Percentiles rank a stretch among this genome's conserved stretches.
These are phyloP conservation scores for Thalassoma bifasciatum DNA, from an alignment of 2,113 vertebrate genomes.

Conservation along the genomic window DNA sequence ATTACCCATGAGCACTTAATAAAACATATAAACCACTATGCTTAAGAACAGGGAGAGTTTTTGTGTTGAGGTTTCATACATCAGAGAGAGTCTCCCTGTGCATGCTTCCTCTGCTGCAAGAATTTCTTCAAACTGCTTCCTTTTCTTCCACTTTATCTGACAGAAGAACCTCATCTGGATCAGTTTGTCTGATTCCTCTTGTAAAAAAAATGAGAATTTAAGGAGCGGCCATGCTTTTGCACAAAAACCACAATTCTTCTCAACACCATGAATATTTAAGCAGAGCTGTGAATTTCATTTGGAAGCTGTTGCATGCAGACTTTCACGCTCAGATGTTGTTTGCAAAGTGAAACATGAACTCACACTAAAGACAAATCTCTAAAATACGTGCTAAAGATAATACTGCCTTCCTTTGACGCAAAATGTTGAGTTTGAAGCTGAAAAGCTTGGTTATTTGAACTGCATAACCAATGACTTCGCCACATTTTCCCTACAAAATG, in stretches of 20 bases:
- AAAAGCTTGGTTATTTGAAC: background rate
- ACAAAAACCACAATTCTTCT: background rate
- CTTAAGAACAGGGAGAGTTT: background rate
- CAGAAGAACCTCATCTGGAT: background rate
- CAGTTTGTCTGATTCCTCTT: background rate
- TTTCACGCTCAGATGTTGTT: background rate
- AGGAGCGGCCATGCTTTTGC: background rate
- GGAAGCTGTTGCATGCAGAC: background rate
- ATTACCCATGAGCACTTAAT: constrained; percentile 4
- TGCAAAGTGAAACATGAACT: background rate
- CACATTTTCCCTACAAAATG: background rate
- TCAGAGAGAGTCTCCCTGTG: background rate
- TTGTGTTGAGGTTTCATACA: background rate
- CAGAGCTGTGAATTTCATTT: background rate
- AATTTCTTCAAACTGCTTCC: background rate
- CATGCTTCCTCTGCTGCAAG: background rate
- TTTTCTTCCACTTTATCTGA: background rate
- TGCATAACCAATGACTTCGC: background rate
- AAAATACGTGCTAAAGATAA: background rate
- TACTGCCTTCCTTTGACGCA: background rate
- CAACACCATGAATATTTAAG: background rate
- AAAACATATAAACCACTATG: constrained; percentile 2
- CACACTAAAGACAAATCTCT: background rate
- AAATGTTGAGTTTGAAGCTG: too few species aligned
- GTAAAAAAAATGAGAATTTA: background rate